Evolutionary conservation across 2,888 invertebrate species (phyloP), one percentile per base, ranked within the genome.

Genomic region (Rhagophthalmus giganteus): DNA sequence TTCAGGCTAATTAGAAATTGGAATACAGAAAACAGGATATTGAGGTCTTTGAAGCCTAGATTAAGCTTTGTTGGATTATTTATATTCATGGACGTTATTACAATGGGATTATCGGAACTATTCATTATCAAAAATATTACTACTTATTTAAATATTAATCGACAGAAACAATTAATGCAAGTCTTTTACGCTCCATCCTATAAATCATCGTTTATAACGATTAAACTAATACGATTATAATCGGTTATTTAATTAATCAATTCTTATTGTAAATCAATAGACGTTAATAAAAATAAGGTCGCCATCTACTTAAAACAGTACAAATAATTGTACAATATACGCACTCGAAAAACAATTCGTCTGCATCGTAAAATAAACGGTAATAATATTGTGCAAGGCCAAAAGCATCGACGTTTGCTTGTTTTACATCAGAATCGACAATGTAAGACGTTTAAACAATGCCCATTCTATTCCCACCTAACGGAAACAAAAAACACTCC

Each of bases 391-490:
- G 56, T 58, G 59, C 57, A 64, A 63, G 63, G 60, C 63, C 59
- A 58, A 58, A 58, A 65, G 61, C 61, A 62, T 68, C 66, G 66
- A 68, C 68, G 65, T 67, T 68, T 34, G 45, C 67, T 66, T 64
- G 65, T 64, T 66, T 69, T 66, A 70, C 68, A 67, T 66, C 66
- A 70, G 65, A 68, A 69, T 70, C 67, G 67, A 68, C 66, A 64
- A 62, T 65, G 64, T 68, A 69, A 70, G 70, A 70, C 69, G 64
- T 67, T 69, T 70, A 70, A 68, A 71, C 71, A 71, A 71, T 71
- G 63, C 66, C 67, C 67, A 65, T 68, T 70, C 69, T 63, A 61
- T 67, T 66, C 64, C 68, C 66, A 68, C 69, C 67, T 69, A 67
- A 65, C 66, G 69, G 67, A 71, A 70, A 69, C 68, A 70, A 70